phyloP scores from a whole-genome alignment of 2,113 vertebrate genomes.

The Calypte anna region DNA sequence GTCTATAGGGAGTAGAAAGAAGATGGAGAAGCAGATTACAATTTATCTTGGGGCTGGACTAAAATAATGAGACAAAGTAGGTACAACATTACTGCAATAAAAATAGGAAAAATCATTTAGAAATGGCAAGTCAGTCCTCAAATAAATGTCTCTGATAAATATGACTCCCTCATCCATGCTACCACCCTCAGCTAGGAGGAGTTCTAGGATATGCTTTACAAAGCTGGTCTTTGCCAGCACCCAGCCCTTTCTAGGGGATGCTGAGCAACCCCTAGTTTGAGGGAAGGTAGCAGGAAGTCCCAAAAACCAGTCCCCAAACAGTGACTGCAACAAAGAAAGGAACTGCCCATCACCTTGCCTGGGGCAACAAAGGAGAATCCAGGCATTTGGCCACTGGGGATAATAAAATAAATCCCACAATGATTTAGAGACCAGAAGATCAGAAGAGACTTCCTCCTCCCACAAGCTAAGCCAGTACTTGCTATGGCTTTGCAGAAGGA shows the following conservation, averaged over 20 bases:
- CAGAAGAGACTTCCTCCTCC: not conserved
- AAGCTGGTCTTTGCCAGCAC: not conserved
- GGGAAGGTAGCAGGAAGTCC: not conserved
- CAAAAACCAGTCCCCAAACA: not conserved
- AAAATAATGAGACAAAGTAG: not conserved
- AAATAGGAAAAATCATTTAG: not conserved
- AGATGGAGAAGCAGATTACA: not conserved
- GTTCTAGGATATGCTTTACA: fast-evolving
- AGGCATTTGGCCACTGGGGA: not conserved
- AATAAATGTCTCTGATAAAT: not conserved
- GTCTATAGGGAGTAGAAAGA: not conserved
- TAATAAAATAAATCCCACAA: not conserved
- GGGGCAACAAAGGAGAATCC: not conserved
- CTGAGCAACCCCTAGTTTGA: fast-evolving
- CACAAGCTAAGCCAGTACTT: not conserved
- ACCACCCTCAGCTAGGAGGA: not conserved
- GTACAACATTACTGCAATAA: not conserved
- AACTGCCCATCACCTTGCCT: not conserved
- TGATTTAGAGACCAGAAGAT: not conserved
- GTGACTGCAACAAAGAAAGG: not conserved
- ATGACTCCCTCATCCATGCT: not conserved
- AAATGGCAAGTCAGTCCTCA: not conserved
- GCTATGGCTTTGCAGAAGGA: not conserved
- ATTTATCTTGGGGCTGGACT: not conserved
- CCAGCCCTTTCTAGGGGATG: not conserved